Evolutionary conservation across 2,113 vertebrate genomes (phyloP).

Genomic region (Hymenochirus boettgeri): DNA sequence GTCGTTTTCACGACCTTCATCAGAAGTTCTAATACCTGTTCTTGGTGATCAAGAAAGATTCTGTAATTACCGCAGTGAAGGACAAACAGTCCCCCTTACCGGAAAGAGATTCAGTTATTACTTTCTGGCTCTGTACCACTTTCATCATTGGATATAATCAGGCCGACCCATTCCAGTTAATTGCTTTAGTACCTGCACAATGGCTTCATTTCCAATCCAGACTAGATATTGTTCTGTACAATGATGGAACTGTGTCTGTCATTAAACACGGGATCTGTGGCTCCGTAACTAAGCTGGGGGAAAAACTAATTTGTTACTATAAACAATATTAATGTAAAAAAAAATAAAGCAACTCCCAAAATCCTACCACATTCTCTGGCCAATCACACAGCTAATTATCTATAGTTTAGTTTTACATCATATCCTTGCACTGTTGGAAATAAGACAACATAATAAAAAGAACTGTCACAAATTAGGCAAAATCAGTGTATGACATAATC

Average conservation of each 20-base stretch:
- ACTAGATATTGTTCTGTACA: slow-evolving; percentile 3
- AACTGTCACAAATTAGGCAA: no score
- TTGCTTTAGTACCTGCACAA: slow-evolving; percentile 12
- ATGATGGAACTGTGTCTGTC: slow-evolving; percentile 9
- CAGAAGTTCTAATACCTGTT: not conserved
- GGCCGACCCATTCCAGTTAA: slow-evolving; percentile 25
- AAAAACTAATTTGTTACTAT: no score
- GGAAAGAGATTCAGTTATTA: not conserved
- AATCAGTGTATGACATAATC: no score
- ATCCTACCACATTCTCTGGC: no score
- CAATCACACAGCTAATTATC: no score
- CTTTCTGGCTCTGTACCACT: not conserved
- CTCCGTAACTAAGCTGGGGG: not conserved
- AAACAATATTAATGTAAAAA: no score
- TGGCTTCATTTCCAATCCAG: not conserved
- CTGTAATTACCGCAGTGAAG: not conserved
- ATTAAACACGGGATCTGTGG: not conserved
- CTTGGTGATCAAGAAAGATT: not conserved
- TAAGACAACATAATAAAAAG: no score
- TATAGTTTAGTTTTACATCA: no score
- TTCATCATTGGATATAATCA: slow-evolving; percentile 14
- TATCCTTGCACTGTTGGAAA: no score
- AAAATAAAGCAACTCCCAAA: no score
- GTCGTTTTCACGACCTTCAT: not conserved
- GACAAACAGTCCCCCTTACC: slow-evolving; percentile 3